Conservation (phyloP, 2,797 vertebrate genomes). For the Nannoperca obscura region DNA sequence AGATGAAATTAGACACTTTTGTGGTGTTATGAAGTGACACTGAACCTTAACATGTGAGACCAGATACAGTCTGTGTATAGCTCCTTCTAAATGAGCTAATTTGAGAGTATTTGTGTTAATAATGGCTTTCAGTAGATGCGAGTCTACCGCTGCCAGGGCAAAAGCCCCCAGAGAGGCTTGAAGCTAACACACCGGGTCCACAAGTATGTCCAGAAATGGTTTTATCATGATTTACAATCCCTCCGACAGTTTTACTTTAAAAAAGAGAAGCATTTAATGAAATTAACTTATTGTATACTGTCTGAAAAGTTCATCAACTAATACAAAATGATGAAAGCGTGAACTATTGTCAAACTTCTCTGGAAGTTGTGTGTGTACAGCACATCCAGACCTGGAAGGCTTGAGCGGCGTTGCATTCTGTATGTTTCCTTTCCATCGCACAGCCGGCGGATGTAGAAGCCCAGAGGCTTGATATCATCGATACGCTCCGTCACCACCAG, state of each 20-base stretch:
- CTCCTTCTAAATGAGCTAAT: no score
- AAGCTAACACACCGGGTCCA: neutral
- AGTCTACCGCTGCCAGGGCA: neutral
- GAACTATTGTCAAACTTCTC: no score
- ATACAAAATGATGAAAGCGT: neutral
- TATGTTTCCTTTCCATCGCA: slow-evolving; percentile 93
- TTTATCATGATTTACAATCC: neutral
- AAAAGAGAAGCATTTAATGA: neutral
- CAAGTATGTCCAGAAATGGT: neutral
- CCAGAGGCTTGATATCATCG: slow-evolving; percentile 90
- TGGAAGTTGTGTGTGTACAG: no score
- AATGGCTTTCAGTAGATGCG: no score
- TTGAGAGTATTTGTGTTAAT: neutral
- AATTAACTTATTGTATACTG: neutral
- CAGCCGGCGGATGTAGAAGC: slow-evolving; percentile 93
- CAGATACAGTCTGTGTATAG: neutral
- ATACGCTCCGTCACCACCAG: slow-evolving; percentile 94
- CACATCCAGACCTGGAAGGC: slow-evolving; percentile 78
- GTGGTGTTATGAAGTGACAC: no score
- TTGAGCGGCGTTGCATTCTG: slow-evolving; percentile 90
- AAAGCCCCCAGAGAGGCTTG: neutral
- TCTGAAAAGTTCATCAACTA: neutral
- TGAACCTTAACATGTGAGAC: neutral
- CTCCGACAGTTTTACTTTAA: neutral
- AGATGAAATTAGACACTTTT: neutral